These are phyloP conservation scores for Botia almorhae DNA, from an alignment of 2,797 vertebrate genomes.

Conservation along the genomic window DNA sequence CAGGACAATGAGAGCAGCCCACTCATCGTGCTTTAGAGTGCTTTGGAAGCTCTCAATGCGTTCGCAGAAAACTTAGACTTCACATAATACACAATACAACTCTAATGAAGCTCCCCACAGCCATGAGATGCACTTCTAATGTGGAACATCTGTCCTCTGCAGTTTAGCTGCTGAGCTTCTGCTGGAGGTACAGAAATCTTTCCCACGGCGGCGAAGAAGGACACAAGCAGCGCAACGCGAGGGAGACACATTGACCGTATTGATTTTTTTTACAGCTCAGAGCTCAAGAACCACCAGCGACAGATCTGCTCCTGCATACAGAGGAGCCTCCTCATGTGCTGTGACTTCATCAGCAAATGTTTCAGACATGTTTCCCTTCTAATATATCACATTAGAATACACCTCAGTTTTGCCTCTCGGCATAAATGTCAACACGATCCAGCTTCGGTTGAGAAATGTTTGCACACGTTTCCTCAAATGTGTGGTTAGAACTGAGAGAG, in stretches of 20 bases:
- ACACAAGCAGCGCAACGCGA: constrained; percentile 17
- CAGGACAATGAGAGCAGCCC: background rate
- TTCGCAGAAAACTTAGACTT: constrained; percentile 23
- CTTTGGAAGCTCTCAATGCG: constrained; percentile 6
- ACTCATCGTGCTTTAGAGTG: constrained; percentile 10
- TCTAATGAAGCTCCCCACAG: constrained; percentile 30
- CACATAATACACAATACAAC: constrained; percentile 13
- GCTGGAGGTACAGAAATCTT: constrained; percentile 22
- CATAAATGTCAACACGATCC: constrained; percentile 20
- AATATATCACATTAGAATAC: constrained; percentile 20
- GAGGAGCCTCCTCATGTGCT: constrained; percentile 7
- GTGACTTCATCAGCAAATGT: constrained; percentile 30
- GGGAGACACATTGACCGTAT: constrained; percentile 38
- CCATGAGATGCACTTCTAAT: constrained; percentile 7
- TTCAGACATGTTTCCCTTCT: constrained; percentile 14
- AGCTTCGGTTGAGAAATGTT: background rate
- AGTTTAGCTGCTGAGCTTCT: constrained; percentile 18
- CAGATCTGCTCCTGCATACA: background rate
- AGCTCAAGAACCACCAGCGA: constrained; percentile 12
- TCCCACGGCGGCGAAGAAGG: background rate
- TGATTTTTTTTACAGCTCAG: constrained; percentile 26
- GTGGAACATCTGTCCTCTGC: constrained; percentile 34
- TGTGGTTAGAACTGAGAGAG: constrained; percentile 11
- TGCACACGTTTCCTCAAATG: constrained; percentile 25
- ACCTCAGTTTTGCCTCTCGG: background rate